Conservation (phyloP, 53 echinoderm and acorn worm genomes). For the Holothuria leucospilota region DNA sequence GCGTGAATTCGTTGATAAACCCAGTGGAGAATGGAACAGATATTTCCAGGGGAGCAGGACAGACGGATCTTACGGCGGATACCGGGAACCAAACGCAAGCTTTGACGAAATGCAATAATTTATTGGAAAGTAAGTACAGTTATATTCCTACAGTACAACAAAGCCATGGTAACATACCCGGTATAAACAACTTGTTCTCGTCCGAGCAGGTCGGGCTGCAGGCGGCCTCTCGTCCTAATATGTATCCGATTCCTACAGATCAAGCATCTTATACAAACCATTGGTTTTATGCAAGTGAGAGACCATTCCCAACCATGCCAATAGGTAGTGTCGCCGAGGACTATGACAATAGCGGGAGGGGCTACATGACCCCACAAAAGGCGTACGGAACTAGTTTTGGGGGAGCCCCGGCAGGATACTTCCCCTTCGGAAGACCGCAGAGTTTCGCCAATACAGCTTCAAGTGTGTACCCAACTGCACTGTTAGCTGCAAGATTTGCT, state of each 20-base stretch:
- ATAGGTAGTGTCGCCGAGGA: slow-evolving; percentile 70
- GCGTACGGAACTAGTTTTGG: slow-evolving; percentile 65
- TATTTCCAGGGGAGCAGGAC: slow-evolving; percentile 65
- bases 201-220: slow-evolving; percentile 67
- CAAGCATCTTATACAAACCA: slow-evolving; percentile 81
- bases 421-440: slow-evolving; percentile 60
- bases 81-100: slow-evolving; percentile 29
- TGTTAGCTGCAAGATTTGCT: slow-evolving; percentile 39
- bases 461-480: slow-evolving; percentile 44
- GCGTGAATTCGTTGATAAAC: slow-evolving; percentile 99
- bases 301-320: slow-evolving; percentile 70
- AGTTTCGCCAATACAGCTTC: slow-evolving; percentile 53
- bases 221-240: slow-evolving; percentile 71
- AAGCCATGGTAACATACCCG: slow-evolving; percentile 54
- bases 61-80: slow-evolving; percentile 25
- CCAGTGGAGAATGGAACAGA: slow-evolving; percentile 81
- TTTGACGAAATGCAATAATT: slow-evolving; percentile 49
- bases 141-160: slow-evolving; percentile 52
- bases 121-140: slow-evolving; percentile 36
- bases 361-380: slow-evolving; percentile 79
- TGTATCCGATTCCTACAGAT: slow-evolving; percentile 85
- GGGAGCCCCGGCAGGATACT: slow-evolving; percentile 64
- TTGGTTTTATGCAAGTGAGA: slow-evolving; percentile 76
- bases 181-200: slow-evolving; percentile 66
- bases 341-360: slow-evolving; percentile 69